phyloP scores from a whole-genome alignment of 2,888 invertebrate species.

The Rotaria magnacalcarata region DNA sequence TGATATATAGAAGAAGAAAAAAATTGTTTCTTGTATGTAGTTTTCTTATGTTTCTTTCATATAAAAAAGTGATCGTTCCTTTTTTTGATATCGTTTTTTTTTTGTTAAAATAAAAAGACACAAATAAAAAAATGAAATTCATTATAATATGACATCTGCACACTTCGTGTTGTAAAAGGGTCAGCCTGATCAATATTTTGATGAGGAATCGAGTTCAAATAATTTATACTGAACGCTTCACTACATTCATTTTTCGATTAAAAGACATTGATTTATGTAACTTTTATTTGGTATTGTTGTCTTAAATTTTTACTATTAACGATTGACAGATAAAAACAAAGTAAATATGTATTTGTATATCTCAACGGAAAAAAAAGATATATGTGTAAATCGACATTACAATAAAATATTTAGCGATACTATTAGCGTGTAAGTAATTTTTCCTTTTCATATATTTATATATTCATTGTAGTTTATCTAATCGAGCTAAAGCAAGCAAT shows the following conservation, averaged over 20 bases:
- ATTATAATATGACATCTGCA: background rate
- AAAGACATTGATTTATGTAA: background rate
- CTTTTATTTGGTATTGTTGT: background rate
- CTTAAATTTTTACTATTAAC: too few species aligned
- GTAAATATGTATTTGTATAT: too few species aligned
- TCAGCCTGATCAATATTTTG: background rate
- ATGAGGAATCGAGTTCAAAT: background rate
- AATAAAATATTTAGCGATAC: too few species aligned
- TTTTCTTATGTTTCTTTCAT: background rate
- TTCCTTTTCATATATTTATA: too few species aligned
- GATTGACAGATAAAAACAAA: too few species aligned
- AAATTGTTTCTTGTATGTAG: constrained; percentile 18
- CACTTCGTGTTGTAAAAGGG: too few species aligned
- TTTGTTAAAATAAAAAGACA: background rate
- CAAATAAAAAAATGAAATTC: background rate
- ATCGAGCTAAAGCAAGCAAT: too few species aligned
- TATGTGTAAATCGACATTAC: too few species aligned
- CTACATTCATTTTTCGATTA: background rate
- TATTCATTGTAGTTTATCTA: too few species aligned
- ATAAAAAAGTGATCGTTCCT: background rate
- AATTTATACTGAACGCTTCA: background rate
- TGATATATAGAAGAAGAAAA: background rate
- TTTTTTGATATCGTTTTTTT: background rate
- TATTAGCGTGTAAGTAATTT: too few species aligned
- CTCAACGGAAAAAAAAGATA: too few species aligned